phyloP scores from a whole-genome alignment of 2,113 vertebrate genomes.

The Sceloporus undulatus region DNA sequence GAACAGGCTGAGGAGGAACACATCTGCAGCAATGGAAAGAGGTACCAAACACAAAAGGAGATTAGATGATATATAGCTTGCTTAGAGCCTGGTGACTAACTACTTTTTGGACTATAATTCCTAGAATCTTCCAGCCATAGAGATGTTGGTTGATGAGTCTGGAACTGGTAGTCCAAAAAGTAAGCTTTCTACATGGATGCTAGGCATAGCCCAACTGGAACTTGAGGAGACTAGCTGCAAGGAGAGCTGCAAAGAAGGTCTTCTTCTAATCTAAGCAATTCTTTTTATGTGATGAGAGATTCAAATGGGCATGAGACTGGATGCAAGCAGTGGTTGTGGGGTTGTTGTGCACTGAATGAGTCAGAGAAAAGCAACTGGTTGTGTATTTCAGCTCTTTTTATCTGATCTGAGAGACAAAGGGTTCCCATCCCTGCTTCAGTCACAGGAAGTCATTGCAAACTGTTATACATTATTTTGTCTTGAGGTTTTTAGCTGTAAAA shows the following conservation, averaged over 20 bases:
- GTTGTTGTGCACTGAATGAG: neutral
- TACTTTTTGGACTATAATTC: neutral
- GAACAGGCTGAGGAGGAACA: neutral
- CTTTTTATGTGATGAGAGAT: neutral
- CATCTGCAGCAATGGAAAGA: conserved; percentile 6
- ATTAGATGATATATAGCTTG: neutral
- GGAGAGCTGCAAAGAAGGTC: neutral
- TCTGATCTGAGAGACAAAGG: neutral
- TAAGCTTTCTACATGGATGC: too few relatives aligned
- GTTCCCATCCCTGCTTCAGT: too few relatives aligned
- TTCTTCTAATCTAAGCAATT: neutral
- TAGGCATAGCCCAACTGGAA: neutral
- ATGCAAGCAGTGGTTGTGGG: neutral
- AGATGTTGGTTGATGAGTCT: neutral
- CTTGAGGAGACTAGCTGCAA: neutral
- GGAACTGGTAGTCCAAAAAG: neutral
- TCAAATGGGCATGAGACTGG: neutral
- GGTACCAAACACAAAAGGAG: neutral
- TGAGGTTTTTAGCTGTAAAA: neutral
- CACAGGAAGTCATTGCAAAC: neutral
- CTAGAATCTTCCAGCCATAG: neutral
- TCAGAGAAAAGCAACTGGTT: neutral
- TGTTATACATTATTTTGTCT: neutral
- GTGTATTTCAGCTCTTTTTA: neutral
- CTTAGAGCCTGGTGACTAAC: neutral